Evolutionary conservation across 2,888 invertebrate genomes (phyloP), one percentile per base, ranked within the genome.

Genomic region (Globia sparganii): DNA sequence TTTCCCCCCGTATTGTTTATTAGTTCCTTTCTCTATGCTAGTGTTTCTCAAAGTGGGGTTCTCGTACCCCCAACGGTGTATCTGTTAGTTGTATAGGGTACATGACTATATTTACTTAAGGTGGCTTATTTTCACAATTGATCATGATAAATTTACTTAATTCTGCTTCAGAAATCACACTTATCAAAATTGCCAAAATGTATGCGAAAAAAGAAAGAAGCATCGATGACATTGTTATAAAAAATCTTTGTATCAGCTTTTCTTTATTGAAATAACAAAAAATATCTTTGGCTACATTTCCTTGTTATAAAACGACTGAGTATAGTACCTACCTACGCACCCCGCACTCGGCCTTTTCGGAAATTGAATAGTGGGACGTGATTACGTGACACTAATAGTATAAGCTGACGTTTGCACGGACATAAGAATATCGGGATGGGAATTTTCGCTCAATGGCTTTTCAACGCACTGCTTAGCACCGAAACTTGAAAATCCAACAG

Each of bases 11-110:
- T 58, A 62, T 69, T 77, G 70, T 85, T 80, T 43, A 43, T 83
- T 80, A 87, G 64, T 77, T 76, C 70, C 74, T 79, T 81, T 80
- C 53, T 62, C 21, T 61, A 62, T 61, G 37, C 28, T 66, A 49
- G 31, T 18, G 49, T 58, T 78, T 49, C 64, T 78, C 81, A 81
- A 75, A 81, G 31, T 58, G 31, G 0, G 3, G 1, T 18, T 28
- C 13, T 0, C 9, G 31, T 15, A 46, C 58, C 70, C 46, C 58
- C 25, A 21, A 9, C 18, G 15, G 31, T 25, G 4, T 18, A 5
- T 31, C 28, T 58, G 13, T 67, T 56, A 9, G 0, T n/a, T 46
- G 6, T 58, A 4, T 9, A 15, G 1, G 0, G n/a, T n/a, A 46
- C 9, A 4, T 21, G 37, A 31, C 2, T 34, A n/a, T 4, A 56